These are phyloP conservation scores for Narcine bancroftii DNA, from an alignment of 2,113 vertebrate species.

Conservation along the genomic window DNA sequence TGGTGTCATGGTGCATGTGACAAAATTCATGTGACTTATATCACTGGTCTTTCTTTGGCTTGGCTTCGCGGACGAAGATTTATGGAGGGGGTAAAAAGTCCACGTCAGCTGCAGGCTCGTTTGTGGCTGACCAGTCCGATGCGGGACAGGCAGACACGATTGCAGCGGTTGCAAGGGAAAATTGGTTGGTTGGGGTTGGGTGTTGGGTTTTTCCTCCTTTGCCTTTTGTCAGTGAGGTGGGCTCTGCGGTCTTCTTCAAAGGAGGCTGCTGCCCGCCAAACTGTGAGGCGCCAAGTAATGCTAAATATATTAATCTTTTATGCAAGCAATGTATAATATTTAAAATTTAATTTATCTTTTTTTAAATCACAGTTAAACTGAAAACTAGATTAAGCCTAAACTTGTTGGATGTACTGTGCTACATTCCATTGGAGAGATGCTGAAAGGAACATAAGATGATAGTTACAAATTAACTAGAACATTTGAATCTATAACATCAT, in stretches of 20 bases:
- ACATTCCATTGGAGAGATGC: not conserved
- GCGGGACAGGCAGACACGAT: no score
- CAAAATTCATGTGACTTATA: not conserved
- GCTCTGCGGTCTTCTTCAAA: no score
- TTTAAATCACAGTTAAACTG: not conserved
- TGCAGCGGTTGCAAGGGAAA: no score
- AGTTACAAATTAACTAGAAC: not conserved
- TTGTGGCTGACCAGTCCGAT: no score
- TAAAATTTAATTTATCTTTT: not conserved
- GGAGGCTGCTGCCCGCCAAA: no score
- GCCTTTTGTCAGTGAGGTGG: no score
- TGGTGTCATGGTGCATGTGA: not conserved
- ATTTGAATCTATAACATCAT: slow-evolving; percentile 19
- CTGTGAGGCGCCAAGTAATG: no score
- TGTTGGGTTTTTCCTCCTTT: no score
- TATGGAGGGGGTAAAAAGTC: no score
- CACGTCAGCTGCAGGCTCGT: no score
- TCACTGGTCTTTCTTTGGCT: not conserved
- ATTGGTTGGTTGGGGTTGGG: no score
- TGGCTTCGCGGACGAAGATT: no score
- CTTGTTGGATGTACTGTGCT: not conserved
- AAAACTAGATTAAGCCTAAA: not conserved
- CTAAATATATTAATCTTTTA: not conserved
- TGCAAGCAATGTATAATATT: not conserved
- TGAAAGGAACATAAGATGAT: slow-evolving; percentile 12